These are phyloP conservation scores for Zootermopsis nevadensis DNA, from an alignment of 2,888 invertebrate species.

Conservation along the genomic window DNA sequence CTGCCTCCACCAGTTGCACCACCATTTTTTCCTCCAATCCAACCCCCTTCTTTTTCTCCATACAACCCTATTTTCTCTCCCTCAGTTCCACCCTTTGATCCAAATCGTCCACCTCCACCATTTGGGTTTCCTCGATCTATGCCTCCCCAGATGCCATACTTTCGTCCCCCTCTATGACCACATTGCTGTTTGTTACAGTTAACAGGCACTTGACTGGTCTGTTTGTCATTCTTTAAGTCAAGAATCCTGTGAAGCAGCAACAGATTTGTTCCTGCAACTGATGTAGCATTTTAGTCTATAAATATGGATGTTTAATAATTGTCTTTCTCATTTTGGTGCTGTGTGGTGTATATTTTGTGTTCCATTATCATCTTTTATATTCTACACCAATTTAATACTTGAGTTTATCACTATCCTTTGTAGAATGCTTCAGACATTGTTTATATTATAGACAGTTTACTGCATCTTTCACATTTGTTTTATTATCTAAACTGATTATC, in stretches of 20 bases:
- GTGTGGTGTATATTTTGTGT: not conserved
- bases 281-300: not conserved
- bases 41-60: not conserved
- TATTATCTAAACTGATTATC: not conserved
- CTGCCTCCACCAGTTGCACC: conserved; percentile 1
- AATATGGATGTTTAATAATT: conserved; percentile 7
- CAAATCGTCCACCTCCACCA: conserved; percentile 18
- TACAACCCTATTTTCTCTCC: conserved; percentile 14
- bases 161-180: conserved; percentile 23
- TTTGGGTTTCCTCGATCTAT: conserved; percentile 9
- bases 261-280: conserved; percentile 14
- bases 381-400: not conserved
- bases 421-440: not conserved
- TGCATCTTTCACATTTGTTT: not conserved
- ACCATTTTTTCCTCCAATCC: not conserved
- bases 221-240: not conserved
- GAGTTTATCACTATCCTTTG: not conserved
- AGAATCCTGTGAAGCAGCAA: not conserved
- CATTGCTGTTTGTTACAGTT: not conserved
- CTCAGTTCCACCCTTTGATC: conserved; percentile 13
- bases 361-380: not conserved
- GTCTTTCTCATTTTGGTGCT: conserved; percentile 23
- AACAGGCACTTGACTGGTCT: conserved; percentile 9
- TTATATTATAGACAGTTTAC: not conserved
- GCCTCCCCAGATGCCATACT: conserved; percentile 7